Conservation (phyloP, 2,888 invertebrate species). For the Drosophila siamana region DNA sequence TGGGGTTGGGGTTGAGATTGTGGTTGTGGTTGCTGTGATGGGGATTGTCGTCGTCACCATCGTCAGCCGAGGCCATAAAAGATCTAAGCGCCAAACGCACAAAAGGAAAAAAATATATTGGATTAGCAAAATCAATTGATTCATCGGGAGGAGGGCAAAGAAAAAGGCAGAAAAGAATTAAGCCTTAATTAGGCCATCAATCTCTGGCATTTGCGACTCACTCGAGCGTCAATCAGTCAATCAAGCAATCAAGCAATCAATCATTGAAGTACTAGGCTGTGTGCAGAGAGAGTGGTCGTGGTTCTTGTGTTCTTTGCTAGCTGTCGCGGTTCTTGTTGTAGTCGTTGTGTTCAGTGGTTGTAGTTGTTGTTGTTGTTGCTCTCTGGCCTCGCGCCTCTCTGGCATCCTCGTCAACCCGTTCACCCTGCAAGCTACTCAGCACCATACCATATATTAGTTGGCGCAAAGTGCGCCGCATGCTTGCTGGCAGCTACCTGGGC, state of each 20-base stretch:
- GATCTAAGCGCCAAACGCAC: conserved; percentile 64
- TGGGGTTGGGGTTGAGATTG: conserved; percentile 42
- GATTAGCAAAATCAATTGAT: conserved; percentile 10
- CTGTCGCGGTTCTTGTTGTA: neutral
- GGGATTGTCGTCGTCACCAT: conserved; percentile 40
- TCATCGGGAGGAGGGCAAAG: neutral
- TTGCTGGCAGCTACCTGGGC: conserved; percentile 85
- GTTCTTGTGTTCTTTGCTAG: no score
- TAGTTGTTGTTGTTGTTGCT: neutral
- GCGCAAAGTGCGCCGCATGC: conserved; percentile 85
- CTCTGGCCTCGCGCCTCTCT: conserved; percentile 14
- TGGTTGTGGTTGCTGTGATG: conserved; percentile 30
- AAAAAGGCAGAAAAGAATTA: conserved; percentile 2
- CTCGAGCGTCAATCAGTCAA: conserved; percentile 78
- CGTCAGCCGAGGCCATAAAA: conserved; percentile 77
- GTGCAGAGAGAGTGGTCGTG: conserved; percentile 25
- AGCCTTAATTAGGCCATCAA: conserved; percentile 37
- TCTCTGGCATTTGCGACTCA: conserved; percentile 78
- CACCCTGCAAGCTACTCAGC: conserved; percentile 82
- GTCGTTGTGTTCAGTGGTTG: conserved; percentile 21
- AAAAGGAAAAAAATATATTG: conserved; percentile 5
- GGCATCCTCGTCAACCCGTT: conserved; percentile 55
- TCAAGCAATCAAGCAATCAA: conserved; percentile 51
- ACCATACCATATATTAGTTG: conserved; percentile 86
- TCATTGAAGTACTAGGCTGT: conserved; percentile 50